Evolutionary conservation across 1,140 invertebrate genomes (phyloP), one percentile per base, ranked within the genome.

Genomic region (Zaprionus africanus): DNA sequence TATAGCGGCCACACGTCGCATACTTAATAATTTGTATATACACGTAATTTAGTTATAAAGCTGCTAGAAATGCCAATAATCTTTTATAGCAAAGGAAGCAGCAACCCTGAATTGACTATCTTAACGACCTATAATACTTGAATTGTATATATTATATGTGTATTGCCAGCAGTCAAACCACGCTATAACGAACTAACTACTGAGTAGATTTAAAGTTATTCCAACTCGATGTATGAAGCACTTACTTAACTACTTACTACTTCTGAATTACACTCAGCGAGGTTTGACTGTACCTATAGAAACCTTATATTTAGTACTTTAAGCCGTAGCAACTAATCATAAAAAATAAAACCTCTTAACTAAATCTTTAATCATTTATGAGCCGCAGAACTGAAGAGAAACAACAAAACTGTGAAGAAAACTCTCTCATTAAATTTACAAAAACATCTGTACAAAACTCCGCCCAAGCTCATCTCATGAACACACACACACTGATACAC

Each of bases 11-110:
- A 69, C 84, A 72, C 71, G 80, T 78, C 84, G 83, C 75, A 88
- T 86, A 86, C 83, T 83, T 80, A 76, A 88, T 86, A 83, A 78
- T 69, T 68, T 82, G 58, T 82, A 69, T 56, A 76, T 61, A 78
- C 51, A 28, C 43, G 56, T 38, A 54, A 61, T 28, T 73, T 57
- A 62, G 58, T 58, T 66, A 75, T 82, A 77, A 76, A 78, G 56
- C 41, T 9, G 17, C 19, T 19, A 49, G 59, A 36, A 22, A 66
- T 31, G 7, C 19, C 31, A 31, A 31, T 31, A 31, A 31, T 31
- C 11, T 31, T 31, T 31, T 31, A 31, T 31, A 31, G 31, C 9
- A 31, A 31, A 31, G 31, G 56, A 26, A 66, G 36, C 12, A 41
- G 58, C 67, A 76, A 77, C 72, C 72, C 66, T 71, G 43, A 58